phyloP scores from a whole-genome alignment of 1,140 invertebrate species.

The Drosophila ficusphila region DNA sequence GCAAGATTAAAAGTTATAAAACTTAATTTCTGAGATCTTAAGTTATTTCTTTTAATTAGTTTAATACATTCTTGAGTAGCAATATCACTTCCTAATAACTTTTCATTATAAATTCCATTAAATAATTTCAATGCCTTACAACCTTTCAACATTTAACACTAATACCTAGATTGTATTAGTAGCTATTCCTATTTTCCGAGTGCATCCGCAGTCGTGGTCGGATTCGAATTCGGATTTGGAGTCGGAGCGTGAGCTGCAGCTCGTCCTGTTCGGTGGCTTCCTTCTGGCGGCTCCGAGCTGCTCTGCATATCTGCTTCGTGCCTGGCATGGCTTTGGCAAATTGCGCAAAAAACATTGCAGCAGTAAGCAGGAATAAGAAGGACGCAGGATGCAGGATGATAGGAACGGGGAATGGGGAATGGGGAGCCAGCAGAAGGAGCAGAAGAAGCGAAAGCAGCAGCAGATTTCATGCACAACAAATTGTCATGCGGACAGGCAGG shows the following conservation, averaged over 20 bases:
- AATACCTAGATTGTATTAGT: neutral
- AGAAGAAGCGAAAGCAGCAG: constrained; percentile 19
- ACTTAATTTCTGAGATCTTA: too few relatives aligned
- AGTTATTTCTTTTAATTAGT: too few relatives aligned
- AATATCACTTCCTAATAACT: too few relatives aligned
- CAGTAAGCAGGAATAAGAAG: constrained; percentile 36
- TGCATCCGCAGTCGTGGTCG: constrained; percentile 21
- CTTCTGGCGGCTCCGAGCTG: constrained; percentile 31
- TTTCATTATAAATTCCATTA: too few relatives aligned
- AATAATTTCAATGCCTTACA: too few relatives aligned
- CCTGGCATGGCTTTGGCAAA: constrained; percentile 77
- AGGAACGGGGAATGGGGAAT: too few relatives aligned
- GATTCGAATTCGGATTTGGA: constrained; percentile 34
- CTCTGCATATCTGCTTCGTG: constrained; percentile 71
- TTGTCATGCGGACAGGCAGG: constrained; percentile 80
- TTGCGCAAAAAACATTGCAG: constrained; percentile 78
- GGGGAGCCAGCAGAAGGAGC: constrained; percentile 23
- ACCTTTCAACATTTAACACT: too few relatives aligned
- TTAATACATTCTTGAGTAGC: too few relatives aligned
- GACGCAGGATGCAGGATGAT: neutral
- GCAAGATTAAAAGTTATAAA: too few relatives aligned
- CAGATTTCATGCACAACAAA: constrained; percentile 80
- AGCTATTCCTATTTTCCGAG: neutral
- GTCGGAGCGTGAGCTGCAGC: constrained; percentile 23
- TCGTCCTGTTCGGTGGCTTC: constrained; percentile 35